Evolutionary conservation across 2,113 vertebrate species (phyloP), one percentile per base, ranked within the genome.

Genomic region (Solenodon paradoxus): DNA sequence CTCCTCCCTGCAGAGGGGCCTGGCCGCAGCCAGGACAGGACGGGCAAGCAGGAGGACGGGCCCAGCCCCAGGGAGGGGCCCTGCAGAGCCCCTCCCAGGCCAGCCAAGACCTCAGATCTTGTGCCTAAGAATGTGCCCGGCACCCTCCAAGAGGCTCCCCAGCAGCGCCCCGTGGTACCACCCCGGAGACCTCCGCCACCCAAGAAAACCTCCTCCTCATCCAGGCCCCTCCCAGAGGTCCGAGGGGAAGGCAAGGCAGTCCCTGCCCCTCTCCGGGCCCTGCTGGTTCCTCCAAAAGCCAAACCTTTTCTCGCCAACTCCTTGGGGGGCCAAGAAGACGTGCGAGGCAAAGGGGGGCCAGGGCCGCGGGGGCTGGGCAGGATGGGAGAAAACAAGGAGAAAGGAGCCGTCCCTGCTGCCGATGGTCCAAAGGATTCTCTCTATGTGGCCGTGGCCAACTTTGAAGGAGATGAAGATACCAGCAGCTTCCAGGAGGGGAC

Each of bases 391-490:
- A 30, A 98, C 98, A 32, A 98, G 98, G 93, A 99, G 97, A 98
- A 98, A 98, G 92, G 96, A 97, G 95, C 98, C 94, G 0, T 95
- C 97, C 96, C 86, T 74, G n/a, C 6, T 9, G 71, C 2, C 0
- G 98, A 98, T 1, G 2, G 98, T 57, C 90, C 98, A 22, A 99
- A 98, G 96, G 99, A 99, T 91, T 98, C 99, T 96, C 97, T 99
- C n/a, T 99, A 99, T 15, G 98, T 99, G 92, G 99, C 99, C 0
- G 98, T 99, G 97, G 99, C 99, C 0, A 99, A 99, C 99, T 99
- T 99, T 80, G 99, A 99, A 85, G 99, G 99, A 0, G 99, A 99
- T 0, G 99, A 99, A 30, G 99, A 99, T 68, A 99, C 99, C 13
- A 98, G 99, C 92, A 97, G 99, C 97, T 99, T 99, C 98, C 99